These are phyloP conservation scores for Azemiops feae DNA, from an alignment of 2,113 vertebrate species.

Conservation along the genomic window DNA sequence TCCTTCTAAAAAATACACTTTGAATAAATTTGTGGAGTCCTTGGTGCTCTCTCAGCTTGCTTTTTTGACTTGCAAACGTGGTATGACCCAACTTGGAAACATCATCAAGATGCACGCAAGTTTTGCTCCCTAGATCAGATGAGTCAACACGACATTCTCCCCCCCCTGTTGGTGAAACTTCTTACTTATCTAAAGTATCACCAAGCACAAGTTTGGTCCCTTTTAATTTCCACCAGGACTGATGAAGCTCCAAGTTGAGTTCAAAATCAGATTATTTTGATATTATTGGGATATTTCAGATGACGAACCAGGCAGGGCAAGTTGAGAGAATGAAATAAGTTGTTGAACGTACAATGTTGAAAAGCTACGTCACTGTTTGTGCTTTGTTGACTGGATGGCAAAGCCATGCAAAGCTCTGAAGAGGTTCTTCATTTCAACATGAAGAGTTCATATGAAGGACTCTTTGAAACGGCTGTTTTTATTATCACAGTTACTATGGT, in stretches of 20 bases:
- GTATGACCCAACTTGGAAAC: background rate
- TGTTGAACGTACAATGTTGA: background rate
- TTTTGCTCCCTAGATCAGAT: conserved; percentile 14
- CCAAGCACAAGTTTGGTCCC: conserved; percentile 46
- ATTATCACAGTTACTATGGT: background rate
- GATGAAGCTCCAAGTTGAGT: conserved; percentile 34
- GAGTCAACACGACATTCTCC: conserved; percentile 4
- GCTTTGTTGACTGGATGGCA: background rate
- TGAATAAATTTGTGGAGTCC: background rate
- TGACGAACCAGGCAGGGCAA: conserved; percentile 19
- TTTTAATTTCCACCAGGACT: conserved; percentile 39
- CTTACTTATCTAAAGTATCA: background rate
- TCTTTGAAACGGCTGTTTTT: background rate
- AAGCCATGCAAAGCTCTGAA: background rate
- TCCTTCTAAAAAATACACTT: background rate
- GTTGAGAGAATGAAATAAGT: background rate
- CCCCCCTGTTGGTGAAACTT: background rate
- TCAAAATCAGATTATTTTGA: conserved; percentile 36
- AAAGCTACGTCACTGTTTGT: conserved; percentile 13
- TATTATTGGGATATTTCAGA: conserved; percentile 15
- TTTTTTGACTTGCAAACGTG: background rate
- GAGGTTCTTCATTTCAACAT: background rate
- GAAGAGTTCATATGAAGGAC: background rate
- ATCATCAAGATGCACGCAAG: background rate
- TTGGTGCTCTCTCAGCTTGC: background rate